A percentile compares a stretch with the other conserved stretches of the same genome.
These are phyloP conservation scores for Halichoerus grypus DNA, from an alignment of 2,113 vertebrate genomes.

Conservation along the genomic window DNA sequence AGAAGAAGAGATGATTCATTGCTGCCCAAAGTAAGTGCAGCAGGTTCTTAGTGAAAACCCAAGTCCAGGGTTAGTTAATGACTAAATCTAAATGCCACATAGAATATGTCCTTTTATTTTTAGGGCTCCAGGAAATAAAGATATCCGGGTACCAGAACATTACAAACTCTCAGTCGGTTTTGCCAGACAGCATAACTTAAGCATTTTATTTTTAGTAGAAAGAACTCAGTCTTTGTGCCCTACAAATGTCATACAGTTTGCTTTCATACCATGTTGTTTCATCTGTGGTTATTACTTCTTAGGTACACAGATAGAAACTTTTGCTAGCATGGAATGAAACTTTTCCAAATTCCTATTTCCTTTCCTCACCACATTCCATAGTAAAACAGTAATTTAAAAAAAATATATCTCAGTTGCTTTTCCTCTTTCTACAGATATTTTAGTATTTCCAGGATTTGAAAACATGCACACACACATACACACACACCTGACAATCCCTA, in stretches of 20 bases:
- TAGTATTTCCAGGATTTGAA: slow-evolving; percentile 66
- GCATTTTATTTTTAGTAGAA: slow-evolving; percentile 71
- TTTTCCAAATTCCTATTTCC: slow-evolving; percentile 50
- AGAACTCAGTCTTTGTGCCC: not conserved
- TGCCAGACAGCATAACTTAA: slow-evolving; percentile 47
- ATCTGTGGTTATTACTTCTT: slow-evolving; percentile 52
- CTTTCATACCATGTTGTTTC: not conserved
- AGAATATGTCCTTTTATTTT: slow-evolving; percentile 68
- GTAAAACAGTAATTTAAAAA: slow-evolving; percentile 18
- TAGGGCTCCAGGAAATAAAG: slow-evolving; percentile 64
- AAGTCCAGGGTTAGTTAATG: slow-evolving; percentile 30
- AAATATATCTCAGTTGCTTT: slow-evolving; percentile 27
- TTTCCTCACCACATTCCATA: slow-evolving; percentile 25
- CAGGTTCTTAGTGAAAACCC: slow-evolving; percentile 33
- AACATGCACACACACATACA: not conserved
- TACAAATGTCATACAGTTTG: not conserved
- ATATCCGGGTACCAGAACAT: slow-evolving; percentile 40
- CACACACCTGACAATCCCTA: too few relatives aligned
- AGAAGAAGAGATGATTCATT: slow-evolving; percentile 61
- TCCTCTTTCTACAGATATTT: slow-evolving; percentile 55
- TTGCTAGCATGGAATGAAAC: not conserved
- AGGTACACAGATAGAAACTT: slow-evolving; percentile 61
- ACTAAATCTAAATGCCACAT: slow-evolving; percentile 60
- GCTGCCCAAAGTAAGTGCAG: not conserved
- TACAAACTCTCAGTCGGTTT: slow-evolving; percentile 8